Evolutionary conservation across 2,113 vertebrate genomes (phyloP), one percentile per base, ranked within the genome.

Genomic region (Megatriorchis doriae): DNA sequence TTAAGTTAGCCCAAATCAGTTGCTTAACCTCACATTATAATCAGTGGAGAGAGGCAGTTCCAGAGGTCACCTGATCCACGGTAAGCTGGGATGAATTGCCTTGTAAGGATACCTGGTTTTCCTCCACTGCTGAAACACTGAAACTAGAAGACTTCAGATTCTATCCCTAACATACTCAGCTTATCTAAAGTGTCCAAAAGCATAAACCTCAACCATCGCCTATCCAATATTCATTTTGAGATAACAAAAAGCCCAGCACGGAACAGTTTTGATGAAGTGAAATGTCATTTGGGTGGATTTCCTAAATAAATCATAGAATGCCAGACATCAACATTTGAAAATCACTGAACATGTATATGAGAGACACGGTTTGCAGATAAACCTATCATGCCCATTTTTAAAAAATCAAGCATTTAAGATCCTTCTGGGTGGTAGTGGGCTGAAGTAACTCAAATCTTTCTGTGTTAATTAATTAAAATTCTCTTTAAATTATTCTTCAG

Each of bases 361-460:
- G 32, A 38, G 12, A 40, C 9, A 8, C 4, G 32, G 8, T 32
- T 36, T 62, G 67, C 34, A 78, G 59, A 20, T 38, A 42, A 70
- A 82, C 13, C 22, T n/a, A 0, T 17, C 0, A 3, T 13, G 18
- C 10, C 5, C 34, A 8, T 43, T 40, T 63, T 22, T 31, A 15
- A 78, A 50, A 65, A 58, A 50, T 8, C n/a, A 50, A 45, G 16
- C 18, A 26, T 81, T 78, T 52, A 16, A 78, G 75, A n/a, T 38
- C 3, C 36, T 45, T 38, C 48, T 27, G 42, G 58, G 58, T 25
- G 21, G 5, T 7, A 5, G 3, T 5, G 36, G 77, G 72, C 58
- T 48, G 56, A 79, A 77, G 23, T 16, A 62, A 72, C 34, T 88
- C 63, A 12, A 55, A n/a, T 42, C 82, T 87, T 71, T 74, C 6